Percentiles rank a stretch among this genome's conserved stretches.
Conservation (phyloP, 2,888 invertebrate species). For the Leucania comma region DNA sequence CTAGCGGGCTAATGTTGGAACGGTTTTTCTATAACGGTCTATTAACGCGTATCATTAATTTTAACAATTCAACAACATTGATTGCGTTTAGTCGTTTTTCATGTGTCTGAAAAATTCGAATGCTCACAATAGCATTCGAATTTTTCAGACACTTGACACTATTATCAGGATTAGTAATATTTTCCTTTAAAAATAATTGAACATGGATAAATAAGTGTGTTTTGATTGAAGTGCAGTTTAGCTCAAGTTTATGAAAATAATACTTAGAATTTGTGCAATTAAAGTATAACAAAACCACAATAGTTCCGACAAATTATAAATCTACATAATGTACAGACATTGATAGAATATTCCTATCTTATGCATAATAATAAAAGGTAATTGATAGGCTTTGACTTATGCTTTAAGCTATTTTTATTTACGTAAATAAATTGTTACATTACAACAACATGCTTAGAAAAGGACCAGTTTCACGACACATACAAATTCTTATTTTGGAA, state of each 20-base stretch:
- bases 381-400: slow-evolving; percentile 25
- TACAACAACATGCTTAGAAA: slow-evolving; percentile 11
- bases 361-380: slow-evolving; percentile 12
- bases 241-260: neutral
- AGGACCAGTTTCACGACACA: slow-evolving; percentile 17
- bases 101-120: no score
- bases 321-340: slow-evolving; percentile 19
- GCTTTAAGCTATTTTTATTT: slow-evolving; percentile 14
- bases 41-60: neutral
- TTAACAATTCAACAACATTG: neutral
- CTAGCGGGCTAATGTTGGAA: no score
- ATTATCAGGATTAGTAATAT: neutral
- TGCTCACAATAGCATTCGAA: neutral
- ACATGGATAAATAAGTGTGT: neutral
- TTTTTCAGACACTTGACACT: neutral
- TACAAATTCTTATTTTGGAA: neutral
- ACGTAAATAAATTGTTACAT: slow-evolving; percentile 21
- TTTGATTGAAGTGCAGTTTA: neutral
- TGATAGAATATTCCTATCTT: slow-evolving; percentile 13
- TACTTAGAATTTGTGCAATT: neutral
- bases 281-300: slow-evolving; percentile 13
- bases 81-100: no score
- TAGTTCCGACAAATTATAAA: slow-evolving; percentile 16
- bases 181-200: neutral
- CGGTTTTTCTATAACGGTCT: no score